phyloP scores from a whole-genome alignment of 1,140 invertebrate species.

The Drosophila bifasciata region DNA sequence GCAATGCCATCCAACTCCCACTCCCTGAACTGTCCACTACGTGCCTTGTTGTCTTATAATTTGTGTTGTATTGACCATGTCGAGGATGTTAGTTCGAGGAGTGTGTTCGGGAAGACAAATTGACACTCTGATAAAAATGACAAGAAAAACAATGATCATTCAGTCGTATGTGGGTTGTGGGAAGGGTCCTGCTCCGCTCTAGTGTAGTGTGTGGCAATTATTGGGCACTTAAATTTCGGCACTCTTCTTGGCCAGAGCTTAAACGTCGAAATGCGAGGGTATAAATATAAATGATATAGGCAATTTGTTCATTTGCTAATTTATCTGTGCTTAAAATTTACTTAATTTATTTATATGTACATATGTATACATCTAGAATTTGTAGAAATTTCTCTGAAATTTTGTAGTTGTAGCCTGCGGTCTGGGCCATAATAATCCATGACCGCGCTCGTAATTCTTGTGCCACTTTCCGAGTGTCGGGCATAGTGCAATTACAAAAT shows the following conservation, averaged over 20 bases:
- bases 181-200: neutral
- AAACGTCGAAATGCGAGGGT: conserved; percentile 12
- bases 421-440: conserved; percentile 22
- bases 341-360: conserved; percentile 5
- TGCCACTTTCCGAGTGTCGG: conserved; percentile 21
- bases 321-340: conserved; percentile 16
- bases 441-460: conserved; percentile 41
- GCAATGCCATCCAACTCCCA: conserved; percentile 5
- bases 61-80: conserved; percentile 53
- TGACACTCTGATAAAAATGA: conserved; percentile 68
- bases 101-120: conserved; percentile 50
- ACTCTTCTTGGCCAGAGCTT: conserved; percentile 36
- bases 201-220: conserved; percentile 22
- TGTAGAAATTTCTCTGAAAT: conserved; percentile 24
- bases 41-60: conserved; percentile 74
- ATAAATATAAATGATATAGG: conserved; percentile 20
- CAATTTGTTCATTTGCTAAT: conserved; percentile 37
- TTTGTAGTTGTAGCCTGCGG: conserved; percentile 34
- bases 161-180: neutral
- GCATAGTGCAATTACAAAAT: conserved; percentile 37
- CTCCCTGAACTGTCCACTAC: conserved; percentile 45
- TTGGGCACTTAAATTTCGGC: conserved; percentile 24
- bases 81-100: neutral
- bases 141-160: conserved; percentile 23
- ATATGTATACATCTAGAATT: conserved; percentile 3